A percentile compares a stretch with the other conserved stretches of the same genome.
Conservation (phyloP, 2,888 invertebrate species). For the Gibbula magus region DNA sequence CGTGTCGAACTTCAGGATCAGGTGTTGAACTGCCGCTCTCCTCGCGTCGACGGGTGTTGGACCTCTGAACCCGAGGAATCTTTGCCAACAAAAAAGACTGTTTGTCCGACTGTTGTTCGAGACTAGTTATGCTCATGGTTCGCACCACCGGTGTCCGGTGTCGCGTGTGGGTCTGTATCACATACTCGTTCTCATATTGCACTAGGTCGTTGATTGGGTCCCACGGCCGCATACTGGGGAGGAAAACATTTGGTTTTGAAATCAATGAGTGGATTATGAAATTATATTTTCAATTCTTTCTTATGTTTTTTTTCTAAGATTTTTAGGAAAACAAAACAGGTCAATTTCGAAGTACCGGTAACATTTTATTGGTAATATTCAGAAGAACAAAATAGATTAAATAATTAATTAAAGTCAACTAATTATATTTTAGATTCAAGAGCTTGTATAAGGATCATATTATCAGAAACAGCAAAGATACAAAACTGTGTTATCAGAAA, state of each 20-base stretch:
- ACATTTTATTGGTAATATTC: too few relatives aligned
- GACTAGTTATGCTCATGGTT: conserved; percentile 83
- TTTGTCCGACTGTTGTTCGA: conserved; percentile 70
- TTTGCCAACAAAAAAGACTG: conserved; percentile 34
- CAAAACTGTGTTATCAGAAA: too few relatives aligned
- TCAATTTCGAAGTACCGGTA: too few relatives aligned
- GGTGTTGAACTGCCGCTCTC: conserved; percentile 63
- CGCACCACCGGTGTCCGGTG: conserved; percentile 85
- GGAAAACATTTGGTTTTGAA: neutral
- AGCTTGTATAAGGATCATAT: too few relatives aligned
- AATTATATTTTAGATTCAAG: too few relatives aligned
- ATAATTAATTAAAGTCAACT: too few relatives aligned
- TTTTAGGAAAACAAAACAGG: too few relatives aligned
- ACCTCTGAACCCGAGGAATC: conserved; percentile 29
- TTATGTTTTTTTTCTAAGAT: too few relatives aligned
- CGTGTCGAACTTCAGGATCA: conserved; percentile 53
- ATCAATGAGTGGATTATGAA: too few relatives aligned
- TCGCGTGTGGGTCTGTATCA: conserved; percentile 85
- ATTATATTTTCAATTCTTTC: too few relatives aligned
- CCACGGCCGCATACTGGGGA: conserved; percentile 85
- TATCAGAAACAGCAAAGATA: too few relatives aligned
- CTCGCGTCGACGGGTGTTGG: conserved; percentile 42
- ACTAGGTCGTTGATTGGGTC: conserved; percentile 88
- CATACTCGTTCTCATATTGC: conserved; percentile 89
- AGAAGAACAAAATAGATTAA: too few relatives aligned